Evolutionary conservation across 2,113 vertebrate genomes (phyloP).

Genomic region (Geococcyx californianus): DNA sequence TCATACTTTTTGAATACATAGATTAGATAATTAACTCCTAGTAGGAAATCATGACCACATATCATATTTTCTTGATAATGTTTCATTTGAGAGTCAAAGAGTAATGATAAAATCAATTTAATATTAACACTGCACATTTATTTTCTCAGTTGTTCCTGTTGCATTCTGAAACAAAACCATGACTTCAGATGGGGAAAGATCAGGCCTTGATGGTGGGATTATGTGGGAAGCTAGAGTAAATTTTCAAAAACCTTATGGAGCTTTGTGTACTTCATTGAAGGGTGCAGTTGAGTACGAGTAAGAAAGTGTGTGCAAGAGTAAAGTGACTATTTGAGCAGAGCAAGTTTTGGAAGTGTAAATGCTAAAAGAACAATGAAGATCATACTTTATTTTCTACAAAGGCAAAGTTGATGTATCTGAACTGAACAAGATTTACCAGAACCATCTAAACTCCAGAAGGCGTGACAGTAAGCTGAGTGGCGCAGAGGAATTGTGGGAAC

Average conservation of each 20-base stretch:
- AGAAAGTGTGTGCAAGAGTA: not conserved
- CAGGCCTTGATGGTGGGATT: not conserved
- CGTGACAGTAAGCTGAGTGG: conserved; percentile 48
- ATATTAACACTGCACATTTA: not conserved
- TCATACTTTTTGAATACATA: not conserved
- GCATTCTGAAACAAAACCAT: not conserved
- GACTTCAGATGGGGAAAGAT: not conserved
- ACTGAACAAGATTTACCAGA: conserved; percentile 82
- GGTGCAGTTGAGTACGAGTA: not conserved
- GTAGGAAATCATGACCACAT: not conserved
- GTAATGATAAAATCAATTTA: not conserved
- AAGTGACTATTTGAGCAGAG: not conserved
- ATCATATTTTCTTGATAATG: not conserved
- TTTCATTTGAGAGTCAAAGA: not conserved
- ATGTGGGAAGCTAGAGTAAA: not conserved
- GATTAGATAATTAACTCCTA: not conserved
- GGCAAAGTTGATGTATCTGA: conserved; percentile 87
- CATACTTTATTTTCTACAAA: conserved; percentile 68
- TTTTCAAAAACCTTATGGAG: not conserved
- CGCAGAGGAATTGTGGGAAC: conserved; percentile 77
- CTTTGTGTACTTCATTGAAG: not conserved
- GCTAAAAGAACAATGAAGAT: not conserved
- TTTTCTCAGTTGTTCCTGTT: not conserved
- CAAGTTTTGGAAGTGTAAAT: not conserved
- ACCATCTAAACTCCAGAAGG: conserved; percentile 62